Conservation (phyloP, 2,113 vertebrate species). For the Campylorhamphus procurvoides region DNA sequence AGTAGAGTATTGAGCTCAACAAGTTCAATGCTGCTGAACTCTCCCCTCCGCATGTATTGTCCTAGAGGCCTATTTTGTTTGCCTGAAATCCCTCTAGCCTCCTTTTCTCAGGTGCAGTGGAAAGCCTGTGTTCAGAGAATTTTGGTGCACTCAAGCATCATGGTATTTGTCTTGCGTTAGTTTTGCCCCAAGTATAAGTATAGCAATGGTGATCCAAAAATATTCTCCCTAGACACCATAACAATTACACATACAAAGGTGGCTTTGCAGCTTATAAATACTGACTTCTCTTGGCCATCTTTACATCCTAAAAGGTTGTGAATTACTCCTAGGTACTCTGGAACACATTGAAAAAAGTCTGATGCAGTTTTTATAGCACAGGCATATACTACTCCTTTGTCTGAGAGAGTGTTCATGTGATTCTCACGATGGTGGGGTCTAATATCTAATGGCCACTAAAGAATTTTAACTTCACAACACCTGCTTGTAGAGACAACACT, state of each 20-base stretch:
- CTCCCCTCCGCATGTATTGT: not conserved
- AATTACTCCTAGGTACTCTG: not conserved
- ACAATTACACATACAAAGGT: not conserved
- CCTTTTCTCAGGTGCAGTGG: not conserved
- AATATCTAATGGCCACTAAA: not conserved
- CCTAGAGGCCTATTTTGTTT: not conserved
- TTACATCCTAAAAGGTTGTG: not conserved
- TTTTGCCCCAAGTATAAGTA: not conserved
- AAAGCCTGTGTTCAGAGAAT: not conserved
- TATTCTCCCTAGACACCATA: not conserved
- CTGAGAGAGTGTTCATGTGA: not conserved
- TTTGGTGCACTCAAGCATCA: not conserved
- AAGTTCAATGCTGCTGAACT: not conserved
- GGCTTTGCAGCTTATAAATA: not conserved
- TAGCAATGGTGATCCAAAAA: not conserved
- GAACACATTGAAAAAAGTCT: not conserved
- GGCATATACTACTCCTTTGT: not conserved
- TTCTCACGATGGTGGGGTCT: not conserved
- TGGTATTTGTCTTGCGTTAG: rapidly evolving
- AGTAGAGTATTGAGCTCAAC: not conserved
- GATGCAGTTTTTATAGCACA: not conserved
- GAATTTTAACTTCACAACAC: not conserved
- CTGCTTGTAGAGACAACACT: not conserved
- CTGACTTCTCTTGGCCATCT: not conserved
- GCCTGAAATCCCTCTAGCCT: not conserved